Evolutionary conservation across 37 sponge, comb jelly and placozoan genomes (phyloP).

Genomic region (Cladorhizidae sp.): DNA sequence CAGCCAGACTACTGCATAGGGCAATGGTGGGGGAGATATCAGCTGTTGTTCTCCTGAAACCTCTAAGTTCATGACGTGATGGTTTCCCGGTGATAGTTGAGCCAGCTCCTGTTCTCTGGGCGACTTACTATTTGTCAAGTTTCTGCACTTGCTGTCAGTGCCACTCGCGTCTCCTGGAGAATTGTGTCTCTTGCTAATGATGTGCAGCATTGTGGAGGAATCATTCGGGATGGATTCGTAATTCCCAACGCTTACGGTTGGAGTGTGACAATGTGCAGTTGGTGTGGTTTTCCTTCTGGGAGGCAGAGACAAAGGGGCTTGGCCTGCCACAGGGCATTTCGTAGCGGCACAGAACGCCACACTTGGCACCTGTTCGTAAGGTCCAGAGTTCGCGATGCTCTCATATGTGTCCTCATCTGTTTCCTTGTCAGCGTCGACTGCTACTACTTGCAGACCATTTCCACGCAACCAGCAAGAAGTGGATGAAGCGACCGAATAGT

Average conservation of each 20-base stretch:
- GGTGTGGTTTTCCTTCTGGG: no score
- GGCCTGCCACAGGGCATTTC: no score
- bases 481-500: neutral
- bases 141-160: no score
- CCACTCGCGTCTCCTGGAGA: neutral
- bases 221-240: no score
- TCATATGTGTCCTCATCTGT: neutral
- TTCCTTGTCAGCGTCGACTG: neutral
- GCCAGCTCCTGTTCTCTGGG: no score
- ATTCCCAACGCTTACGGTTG: no score
- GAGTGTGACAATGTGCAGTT: no score
- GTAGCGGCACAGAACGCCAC: neutral
- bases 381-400: neutral
- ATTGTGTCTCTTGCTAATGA: neutral
- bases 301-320: no score
- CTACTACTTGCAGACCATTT: neutral
- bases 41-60: neutral
- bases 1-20: conserved; percentile 6
- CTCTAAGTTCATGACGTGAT: neutral
- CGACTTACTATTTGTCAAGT: no score
- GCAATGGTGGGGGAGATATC: neutral
- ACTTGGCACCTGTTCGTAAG: neutral
- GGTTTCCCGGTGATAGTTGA: no score
- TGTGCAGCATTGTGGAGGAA: no score
- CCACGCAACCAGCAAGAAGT: neutral